These are phyloP conservation scores for Palythoa heliodiscus DNA, from an alignment of 92 coral and sea anemone species.

Conservation along the genomic window DNA sequence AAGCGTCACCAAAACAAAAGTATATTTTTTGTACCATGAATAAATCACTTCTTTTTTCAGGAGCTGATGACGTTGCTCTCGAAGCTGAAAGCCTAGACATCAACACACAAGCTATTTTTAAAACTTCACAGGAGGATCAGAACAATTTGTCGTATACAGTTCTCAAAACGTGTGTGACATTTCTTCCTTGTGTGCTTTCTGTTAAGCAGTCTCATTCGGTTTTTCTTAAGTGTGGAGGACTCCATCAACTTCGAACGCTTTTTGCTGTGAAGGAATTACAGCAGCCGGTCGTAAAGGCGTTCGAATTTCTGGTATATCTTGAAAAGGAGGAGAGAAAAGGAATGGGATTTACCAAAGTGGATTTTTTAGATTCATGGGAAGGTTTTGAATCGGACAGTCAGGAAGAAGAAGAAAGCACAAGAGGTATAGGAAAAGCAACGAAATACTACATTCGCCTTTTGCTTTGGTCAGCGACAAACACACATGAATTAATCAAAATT, in stretches of 20 bases:
- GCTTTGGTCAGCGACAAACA: constrained; percentile 8
- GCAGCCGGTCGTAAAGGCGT: constrained; percentile 69
- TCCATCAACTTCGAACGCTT: constrained; percentile 70
- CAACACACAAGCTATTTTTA: background rate
- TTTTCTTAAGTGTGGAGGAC: constrained; percentile 82
- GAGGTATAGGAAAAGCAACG: constrained; percentile 6
- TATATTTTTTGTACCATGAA: background rate
- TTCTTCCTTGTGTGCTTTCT: constrained; percentile 61
- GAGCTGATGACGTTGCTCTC: background rate
- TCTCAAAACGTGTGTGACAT: constrained; percentile 60
- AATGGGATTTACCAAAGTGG: constrained; percentile 9
- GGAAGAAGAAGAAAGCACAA: constrained; percentile 24
- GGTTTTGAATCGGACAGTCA: constrained; percentile 21
- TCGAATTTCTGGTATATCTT: constrained; percentile 68
- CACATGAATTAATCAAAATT: background rate
- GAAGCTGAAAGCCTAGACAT: background rate
- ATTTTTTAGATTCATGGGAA: background rate
- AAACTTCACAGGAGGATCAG: background rate
- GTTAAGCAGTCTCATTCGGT: constrained; percentile 61
- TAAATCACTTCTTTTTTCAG: background rate
- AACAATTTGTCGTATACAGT: constrained; percentile 54
- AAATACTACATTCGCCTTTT: constrained; percentile 6
- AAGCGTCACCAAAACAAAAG: background rate
- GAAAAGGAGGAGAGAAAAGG: constrained; percentile 54
- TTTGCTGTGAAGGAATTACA: constrained; percentile 71